Base-by-base conservation (phyloP, 2,113 vertebrate genomes). In the Neodontobutis hainanensis region DNA sequence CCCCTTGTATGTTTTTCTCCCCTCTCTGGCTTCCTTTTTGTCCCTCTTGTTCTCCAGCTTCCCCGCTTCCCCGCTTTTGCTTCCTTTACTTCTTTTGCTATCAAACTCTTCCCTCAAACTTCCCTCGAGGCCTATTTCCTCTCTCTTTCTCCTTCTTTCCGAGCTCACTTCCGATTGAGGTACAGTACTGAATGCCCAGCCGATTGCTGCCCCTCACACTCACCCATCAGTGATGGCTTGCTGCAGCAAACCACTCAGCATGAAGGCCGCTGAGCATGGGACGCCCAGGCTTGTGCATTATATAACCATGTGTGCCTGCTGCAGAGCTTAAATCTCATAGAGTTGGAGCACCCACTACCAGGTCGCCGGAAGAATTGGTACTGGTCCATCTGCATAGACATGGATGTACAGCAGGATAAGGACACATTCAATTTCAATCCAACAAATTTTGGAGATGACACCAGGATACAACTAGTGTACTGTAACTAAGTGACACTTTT, bases 161-260 rank as follows among this genome's bases (percentile, higher is more conserved):
- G 71, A 88, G 81, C 87, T 82, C 84, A 79, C 85, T 83, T 91
- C 84, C 85, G 58, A 83, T 86, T 70, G 90, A 92, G 87, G 91
- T 90, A 93, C 86, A 86, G 91, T 92, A 92, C 86, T 83, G 85
- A 87, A 72, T 87, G 82, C 61, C 40, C 50, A 81, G 87, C 84
- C 68, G 82, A 87, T 76, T 80, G 88, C 89, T 90, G 86, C 88
- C 84, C 83, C 79, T 78, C 82, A 79, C 78, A 71, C 77, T 83
- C 82, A 80, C 67, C 77, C 80, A 82, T 85, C 72, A 65, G 69
- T 60, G 83, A 83, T 78, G 79, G 84, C 85, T 85, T 80, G 82
- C 86, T 74, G 82, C 80, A 82, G 86, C 85, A 80, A 68, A 82
- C 78, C 88, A 88, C 87, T 90, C 90, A 77, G 88, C 91, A 92